These are phyloP conservation scores for Antheraea yamamai DNA, from an alignment of 2,888 invertebrate genomes.

Conservation along the genomic window DNA sequence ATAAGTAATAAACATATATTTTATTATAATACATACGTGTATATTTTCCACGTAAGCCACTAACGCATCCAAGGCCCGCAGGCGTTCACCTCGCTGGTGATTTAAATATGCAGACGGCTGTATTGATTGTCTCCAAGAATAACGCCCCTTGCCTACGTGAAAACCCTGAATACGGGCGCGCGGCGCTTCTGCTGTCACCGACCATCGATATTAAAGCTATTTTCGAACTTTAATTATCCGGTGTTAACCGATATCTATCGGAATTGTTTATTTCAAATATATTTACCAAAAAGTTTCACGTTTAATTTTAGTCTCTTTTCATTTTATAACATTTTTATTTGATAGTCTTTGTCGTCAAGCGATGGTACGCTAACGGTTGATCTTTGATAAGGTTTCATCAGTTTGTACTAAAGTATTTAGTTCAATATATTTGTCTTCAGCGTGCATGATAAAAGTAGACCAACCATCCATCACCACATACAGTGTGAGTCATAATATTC, in stretches of 20 bases:
- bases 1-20: not conserved
- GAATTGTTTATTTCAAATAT: not conserved
- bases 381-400: not conserved
- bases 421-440: not conserved
- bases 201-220: slow-evolving; percentile 35
- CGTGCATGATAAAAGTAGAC: not conserved
- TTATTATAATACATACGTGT: not conserved
- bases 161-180: slow-evolving; percentile 46
- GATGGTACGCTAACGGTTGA: not conserved
- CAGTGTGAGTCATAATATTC: not conserved
- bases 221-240: slow-evolving; percentile 28
- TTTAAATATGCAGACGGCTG: slow-evolving; percentile 77
- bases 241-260: not conserved
- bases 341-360: not conserved
- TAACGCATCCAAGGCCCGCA: slow-evolving; percentile 36
- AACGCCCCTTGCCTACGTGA: slow-evolving; percentile 54
- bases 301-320: not conserved
- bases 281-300: not conserved
- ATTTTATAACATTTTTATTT: not conserved
- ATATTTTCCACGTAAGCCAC: slow-evolving; percentile 20
- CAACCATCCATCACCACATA: not conserved
- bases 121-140: slow-evolving; percentile 81
- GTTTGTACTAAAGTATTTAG: not conserved
- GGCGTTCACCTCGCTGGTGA: slow-evolving; percentile 61
- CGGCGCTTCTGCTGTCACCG: slow-evolving; percentile 34